These are phyloP conservation scores for Plusia festucae DNA, from an alignment of 2,888 invertebrate genomes.

Conservation along the genomic window DNA sequence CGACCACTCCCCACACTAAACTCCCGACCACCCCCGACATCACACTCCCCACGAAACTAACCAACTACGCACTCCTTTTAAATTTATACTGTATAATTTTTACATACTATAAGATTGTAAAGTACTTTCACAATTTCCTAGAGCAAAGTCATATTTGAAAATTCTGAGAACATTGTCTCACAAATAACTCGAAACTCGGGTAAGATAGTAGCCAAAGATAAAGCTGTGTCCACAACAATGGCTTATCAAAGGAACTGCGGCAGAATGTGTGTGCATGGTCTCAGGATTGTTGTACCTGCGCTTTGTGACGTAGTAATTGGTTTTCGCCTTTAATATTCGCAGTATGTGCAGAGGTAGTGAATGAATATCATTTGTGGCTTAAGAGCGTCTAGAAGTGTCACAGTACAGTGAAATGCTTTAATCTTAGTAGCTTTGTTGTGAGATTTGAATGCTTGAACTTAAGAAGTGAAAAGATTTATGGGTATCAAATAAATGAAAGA, in stretches of 20 bases:
- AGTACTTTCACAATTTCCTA: too few species aligned
- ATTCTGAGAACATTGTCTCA: too few species aligned
- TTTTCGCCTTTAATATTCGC: conserved; percentile 4
- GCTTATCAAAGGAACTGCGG: not conserved
- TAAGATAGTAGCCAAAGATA: not conserved
- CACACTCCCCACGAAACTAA: too few species aligned
- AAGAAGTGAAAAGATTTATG: too few species aligned
- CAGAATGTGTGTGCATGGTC: not conserved
- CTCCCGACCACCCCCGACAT: too few species aligned
- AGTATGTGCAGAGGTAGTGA: not conserved
- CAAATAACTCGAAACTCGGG: too few species aligned
- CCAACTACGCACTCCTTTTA: too few species aligned
- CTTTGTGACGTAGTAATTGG: conserved; percentile 1
- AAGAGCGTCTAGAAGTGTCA: not conserved
- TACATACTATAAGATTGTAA: too few species aligned
- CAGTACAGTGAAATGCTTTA: not conserved
- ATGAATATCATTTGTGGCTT: not conserved
- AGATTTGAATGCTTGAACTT: not conserved
- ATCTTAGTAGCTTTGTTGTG: not conserved
- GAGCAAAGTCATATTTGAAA: too few species aligned
- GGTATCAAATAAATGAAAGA: too few species aligned
- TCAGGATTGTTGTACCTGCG: not conserved
- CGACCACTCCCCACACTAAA: too few species aligned
- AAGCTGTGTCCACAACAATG: not conserved
- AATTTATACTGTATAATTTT: too few species aligned